Percentiles rank a stretch among this genome's conserved stretches.
Conservation (phyloP, 35 echinoderm and acorn worm genomes). For the Anneissia japonica region DNA sequence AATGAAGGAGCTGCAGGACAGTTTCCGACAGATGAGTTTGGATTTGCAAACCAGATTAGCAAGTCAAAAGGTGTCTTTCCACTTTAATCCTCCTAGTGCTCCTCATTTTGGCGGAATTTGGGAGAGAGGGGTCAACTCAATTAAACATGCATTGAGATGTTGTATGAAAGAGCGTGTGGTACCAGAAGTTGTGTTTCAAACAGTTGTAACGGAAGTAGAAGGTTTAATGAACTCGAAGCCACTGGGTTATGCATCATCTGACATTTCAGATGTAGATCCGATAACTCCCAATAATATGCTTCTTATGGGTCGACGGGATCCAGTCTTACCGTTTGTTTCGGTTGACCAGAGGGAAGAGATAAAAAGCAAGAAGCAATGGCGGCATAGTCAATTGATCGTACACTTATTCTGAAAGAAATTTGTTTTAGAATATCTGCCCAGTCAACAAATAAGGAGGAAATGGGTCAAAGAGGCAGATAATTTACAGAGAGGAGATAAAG, state of each 20-base stretch:
- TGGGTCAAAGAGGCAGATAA: constrained; percentile 10
- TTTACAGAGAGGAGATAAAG: constrained; percentile 6
- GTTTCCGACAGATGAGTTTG: background rate
- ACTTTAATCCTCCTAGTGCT: constrained; percentile 3
- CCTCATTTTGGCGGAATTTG: constrained; percentile 8
- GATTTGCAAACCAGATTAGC: background rate
- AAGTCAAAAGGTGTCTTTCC: background rate
- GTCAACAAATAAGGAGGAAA: no score
- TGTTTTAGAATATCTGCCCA: no score
- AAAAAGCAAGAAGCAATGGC: constrained; percentile 21
- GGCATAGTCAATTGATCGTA: constrained; percentile 7
- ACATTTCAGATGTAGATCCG: no score
- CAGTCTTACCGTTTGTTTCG: background rate
- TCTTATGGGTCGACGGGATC: background rate
- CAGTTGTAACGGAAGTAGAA: no score
- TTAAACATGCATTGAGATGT: no score
- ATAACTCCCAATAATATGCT: no score
- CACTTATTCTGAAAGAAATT: no score
- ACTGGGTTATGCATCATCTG: no score
- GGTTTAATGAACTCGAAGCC: no score
- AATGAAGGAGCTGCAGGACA: background rate
- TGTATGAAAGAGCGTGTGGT: no score
- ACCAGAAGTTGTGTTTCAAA: no score
- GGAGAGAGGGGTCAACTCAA: background rate
- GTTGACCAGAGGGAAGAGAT: background rate